Conservation (phyloP, 2,113 vertebrate species). For the Peromyscus californicus region DNA sequence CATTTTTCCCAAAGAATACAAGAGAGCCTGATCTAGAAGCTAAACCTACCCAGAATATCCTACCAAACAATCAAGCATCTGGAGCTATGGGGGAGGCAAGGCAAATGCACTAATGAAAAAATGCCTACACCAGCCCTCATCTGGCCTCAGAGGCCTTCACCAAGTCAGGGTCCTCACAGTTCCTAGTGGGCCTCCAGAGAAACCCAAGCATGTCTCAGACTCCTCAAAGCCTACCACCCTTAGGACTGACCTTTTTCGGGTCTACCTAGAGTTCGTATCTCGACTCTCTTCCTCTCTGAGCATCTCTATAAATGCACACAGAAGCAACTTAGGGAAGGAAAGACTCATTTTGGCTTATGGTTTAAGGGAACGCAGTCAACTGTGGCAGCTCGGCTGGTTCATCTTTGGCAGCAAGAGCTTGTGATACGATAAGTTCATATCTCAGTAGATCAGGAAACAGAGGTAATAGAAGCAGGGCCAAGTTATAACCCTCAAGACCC, state of each 20-base stretch:
- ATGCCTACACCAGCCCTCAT: fast-evolving
- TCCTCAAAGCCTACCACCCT: neutral
- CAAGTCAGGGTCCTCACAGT: neutral
- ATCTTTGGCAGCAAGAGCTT: neutral
- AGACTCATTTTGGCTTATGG: neutral
- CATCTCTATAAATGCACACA: neutral
- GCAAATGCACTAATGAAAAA: neutral
- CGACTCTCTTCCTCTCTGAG: fast-evolving
- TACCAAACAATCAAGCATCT: neutral
- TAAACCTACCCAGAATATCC: neutral
- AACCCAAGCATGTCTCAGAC: neutral
- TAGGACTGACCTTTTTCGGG: neutral
- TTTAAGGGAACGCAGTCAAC: neutral
- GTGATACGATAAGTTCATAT: neutral
- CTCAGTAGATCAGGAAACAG: neutral
- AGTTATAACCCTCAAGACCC: neutral
- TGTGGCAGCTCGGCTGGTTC: neutral
- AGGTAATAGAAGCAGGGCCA: neutral
- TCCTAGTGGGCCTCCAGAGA: neutral
- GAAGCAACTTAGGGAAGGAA: neutral
- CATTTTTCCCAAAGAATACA: neutral
- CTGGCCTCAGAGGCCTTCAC: neutral
- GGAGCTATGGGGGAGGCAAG: neutral
- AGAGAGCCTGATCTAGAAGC: neutral
- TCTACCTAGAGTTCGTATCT: neutral